Evolutionary conservation across 2,888 invertebrate species (phyloP).

Genomic region (Leucoma salicis): DNA sequence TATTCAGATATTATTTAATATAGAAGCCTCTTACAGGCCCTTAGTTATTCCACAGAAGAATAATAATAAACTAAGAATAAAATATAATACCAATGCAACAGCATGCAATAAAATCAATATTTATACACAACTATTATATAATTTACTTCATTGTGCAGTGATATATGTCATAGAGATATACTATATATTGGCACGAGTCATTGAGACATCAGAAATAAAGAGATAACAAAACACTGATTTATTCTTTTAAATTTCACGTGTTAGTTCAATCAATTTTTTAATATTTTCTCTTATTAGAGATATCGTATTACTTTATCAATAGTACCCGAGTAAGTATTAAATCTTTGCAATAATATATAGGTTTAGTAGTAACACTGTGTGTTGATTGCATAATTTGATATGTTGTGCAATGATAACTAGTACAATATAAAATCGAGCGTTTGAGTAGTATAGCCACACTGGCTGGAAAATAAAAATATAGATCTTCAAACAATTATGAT

Average conservation of each 20-base stretch:
- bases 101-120: constrained; percentile 75
- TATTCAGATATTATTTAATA: constrained; percentile 46
- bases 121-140: constrained; percentile 59
- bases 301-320: constrained; percentile 60
- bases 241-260: constrained; percentile 18
- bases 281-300: constrained; percentile 37
- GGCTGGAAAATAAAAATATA: too few relatives aligned
- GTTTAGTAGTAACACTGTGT: constrained; percentile 41
- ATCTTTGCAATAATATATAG: constrained; percentile 59
- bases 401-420: constrained; percentile 47
- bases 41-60: constrained; percentile 32
- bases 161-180: constrained; percentile 45
- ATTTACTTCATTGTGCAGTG: constrained; percentile 59
- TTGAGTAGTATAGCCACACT: too few relatives aligned
- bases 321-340: constrained; percentile 50
- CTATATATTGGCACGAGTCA: constrained; percentile 56
- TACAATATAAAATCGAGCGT: too few relatives aligned
- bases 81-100: constrained; percentile 74
- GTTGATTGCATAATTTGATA: constrained; percentile 59
- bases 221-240: constrained; percentile 20
- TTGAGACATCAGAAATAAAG: constrained; percentile 26
- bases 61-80: constrained; percentile 56
- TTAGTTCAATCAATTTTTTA: constrained; percentile 21
- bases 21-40: constrained; percentile 46
- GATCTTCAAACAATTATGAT: too few relatives aligned